Percentiles rank a stretch among this genome's conserved stretches.
Conservation (phyloP, 2,888 invertebrate species). For the Phoronis australis region DNA sequence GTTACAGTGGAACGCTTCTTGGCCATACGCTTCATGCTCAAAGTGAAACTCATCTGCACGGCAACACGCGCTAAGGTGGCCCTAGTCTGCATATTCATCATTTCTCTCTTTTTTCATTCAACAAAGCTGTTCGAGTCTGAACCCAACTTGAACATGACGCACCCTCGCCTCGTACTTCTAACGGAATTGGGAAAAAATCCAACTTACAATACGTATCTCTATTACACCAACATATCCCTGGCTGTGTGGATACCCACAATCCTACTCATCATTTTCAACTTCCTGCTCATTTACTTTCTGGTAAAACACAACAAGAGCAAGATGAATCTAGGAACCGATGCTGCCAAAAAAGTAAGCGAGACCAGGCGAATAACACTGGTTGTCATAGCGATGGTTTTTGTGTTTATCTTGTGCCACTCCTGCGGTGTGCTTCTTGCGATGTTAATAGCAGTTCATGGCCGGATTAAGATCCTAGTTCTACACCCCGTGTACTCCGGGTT, state of each 20-base stretch:
- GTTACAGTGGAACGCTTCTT: slow-evolving; percentile 27
- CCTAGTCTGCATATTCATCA: slow-evolving; percentile 19
- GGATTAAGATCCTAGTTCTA: slow-evolving; percentile 12
- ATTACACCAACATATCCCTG: slow-evolving; percentile 18
- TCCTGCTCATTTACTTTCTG: slow-evolving; percentile 21
- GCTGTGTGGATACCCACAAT: slow-evolving; percentile 20
- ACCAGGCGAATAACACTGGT: slow-evolving; percentile 20
- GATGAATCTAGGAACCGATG: slow-evolving; percentile 10
- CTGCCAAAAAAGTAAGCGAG: slow-evolving; percentile 17
- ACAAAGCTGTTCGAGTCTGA: slow-evolving; percentile 23
- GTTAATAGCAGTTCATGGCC: slow-evolving; percentile 18
- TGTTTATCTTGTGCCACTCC: slow-evolving; percentile 21
- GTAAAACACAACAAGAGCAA: slow-evolving; percentile 17
- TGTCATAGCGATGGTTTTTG: slow-evolving; percentile 20
- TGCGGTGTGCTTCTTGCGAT: slow-evolving; percentile 20
- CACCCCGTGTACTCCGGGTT: slow-evolving; percentile 11
- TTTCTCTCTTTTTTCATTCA: slow-evolving; percentile 20
- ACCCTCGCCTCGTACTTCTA: slow-evolving; percentile 3
- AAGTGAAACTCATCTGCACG: slow-evolving; percentile 19
- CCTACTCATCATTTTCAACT: slow-evolving; percentile 20
- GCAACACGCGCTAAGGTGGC: slow-evolving; percentile 16
- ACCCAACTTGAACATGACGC: slow-evolving; percentile 16
- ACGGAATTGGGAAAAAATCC: slow-evolving; percentile 15
- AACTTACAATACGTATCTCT: slow-evolving; percentile 17
- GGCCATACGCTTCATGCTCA: slow-evolving; percentile 23